phyloP scores from a whole-genome alignment of 2,113 vertebrate species.

The Microcebus murinus region DNA sequence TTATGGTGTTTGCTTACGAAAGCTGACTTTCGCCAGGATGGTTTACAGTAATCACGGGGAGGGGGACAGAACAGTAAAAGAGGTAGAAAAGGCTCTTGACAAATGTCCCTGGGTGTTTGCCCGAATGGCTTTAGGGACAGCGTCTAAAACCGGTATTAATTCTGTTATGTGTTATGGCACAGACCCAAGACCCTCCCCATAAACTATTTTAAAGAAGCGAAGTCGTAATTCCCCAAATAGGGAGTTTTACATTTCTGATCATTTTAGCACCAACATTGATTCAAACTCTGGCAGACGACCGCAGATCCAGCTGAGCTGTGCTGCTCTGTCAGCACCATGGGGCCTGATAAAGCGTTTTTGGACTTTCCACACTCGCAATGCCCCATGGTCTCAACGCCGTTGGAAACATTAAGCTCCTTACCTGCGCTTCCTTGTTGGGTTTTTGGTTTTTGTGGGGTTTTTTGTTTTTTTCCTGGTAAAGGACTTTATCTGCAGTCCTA shows the following conservation, averaged over 20 bases:
- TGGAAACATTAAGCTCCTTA: neutral
- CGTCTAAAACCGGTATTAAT: neutral
- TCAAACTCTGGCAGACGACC: neutral
- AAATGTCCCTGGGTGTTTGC: neutral
- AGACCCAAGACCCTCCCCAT: neutral
- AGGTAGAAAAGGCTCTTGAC: neutral
- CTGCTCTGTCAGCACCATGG: neutral
- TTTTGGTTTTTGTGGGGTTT: neutral
- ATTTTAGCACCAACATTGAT: neutral
- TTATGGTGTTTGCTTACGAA: neutral
- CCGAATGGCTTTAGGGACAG: neutral
- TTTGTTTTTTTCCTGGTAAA: neutral
- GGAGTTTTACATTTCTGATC: neutral
- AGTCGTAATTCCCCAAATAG: neutral
- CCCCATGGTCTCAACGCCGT: neutral
- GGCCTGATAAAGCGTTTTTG: slow-evolving; percentile 34
- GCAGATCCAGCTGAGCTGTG: neutral
- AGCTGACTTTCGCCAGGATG: neutral
- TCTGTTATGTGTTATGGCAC: fast-evolving
- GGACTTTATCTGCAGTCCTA: neutral
- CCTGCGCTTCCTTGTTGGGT: neutral
- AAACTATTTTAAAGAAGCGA: neutral
- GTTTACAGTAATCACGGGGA: neutral
- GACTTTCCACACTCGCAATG: neutral
- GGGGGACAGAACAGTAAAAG: neutral